Evolutionary conservation across 2,797 vertebrate species (phyloP), one percentile per base, ranked within the genome.

Genomic region (Otolemur crassicaudatus): DNA sequence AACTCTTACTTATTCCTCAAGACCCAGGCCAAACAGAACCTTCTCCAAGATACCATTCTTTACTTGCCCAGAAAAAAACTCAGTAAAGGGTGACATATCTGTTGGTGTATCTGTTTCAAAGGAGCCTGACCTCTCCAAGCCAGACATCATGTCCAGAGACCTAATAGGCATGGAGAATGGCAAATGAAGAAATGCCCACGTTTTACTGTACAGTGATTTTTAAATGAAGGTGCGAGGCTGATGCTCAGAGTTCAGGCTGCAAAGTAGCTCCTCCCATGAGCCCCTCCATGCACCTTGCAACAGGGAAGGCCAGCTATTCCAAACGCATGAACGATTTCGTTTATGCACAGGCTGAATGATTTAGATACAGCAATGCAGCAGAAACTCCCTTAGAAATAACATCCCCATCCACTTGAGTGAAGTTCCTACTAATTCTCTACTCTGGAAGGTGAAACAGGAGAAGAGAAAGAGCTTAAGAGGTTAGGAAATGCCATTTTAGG

Each of bases 231-330:
- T 46, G 5, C 0, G 22, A 63, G 91, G 37, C 56, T 72, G 27
- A 60, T 1, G 34, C 58, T 49, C 63, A 14, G 72, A 5, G 34
- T n/a, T 53, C 22, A 25, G 61, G 43, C 67, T 10, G 17, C 22
- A 4, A 13, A 25, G 25, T 16, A 29, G 75, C 53, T 14, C 79
- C 25, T 27, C 58, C 3, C 79, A 4, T 3, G 2, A 70, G n/a
- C 13, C 10, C 0, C 34, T 10, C 7, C 11, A 5, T 0, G 3
- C 0, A 29, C 12, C 53, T 16, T 1, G 22, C 29, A 12, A 34
- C 60, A 3, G 67, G 58, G 29, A 1, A 19, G 27, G 29, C 13
- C 3, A 7, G 22, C 72, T n/a, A 40, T 14, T 58, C 80, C 20
- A 75, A 73, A 9, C 0, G 61, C 7, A 58, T 13, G 0, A 9